These are phyloP conservation scores for Nebria ingens DNA, from an alignment of 1,140 invertebrate genomes.

Conservation along the genomic window DNA sequence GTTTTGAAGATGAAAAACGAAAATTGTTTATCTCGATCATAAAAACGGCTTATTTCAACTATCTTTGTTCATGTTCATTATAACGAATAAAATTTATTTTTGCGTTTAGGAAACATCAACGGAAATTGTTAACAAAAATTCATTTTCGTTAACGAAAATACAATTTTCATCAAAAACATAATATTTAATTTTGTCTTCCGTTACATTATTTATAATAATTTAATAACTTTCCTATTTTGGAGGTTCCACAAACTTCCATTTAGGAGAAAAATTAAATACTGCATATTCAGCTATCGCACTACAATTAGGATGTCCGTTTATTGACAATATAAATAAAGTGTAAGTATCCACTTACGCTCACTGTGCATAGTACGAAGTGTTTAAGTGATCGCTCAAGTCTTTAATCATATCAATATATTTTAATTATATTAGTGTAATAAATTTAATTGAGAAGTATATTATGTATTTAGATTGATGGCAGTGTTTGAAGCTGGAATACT, in stretches of 20 bases:
- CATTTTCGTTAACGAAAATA: too few relatives aligned
- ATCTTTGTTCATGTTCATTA: too few relatives aligned
- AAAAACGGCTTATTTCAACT: too few relatives aligned
- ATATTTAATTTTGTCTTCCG: background rate
- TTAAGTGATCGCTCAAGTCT: background rate
- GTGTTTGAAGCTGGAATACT: slow-evolving; percentile 60
- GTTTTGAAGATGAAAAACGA: too few relatives aligned
- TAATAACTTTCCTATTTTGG: slow-evolving; percentile 22
- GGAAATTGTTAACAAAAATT: too few relatives aligned
- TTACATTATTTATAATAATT: slow-evolving; percentile 11
- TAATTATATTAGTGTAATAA: background rate
- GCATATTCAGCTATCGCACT: slow-evolving; percentile 61
- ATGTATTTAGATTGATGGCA: slow-evolving; percentile 47
- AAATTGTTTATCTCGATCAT: too few relatives aligned
- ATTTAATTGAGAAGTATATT: background rate
- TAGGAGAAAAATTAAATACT: slow-evolving; percentile 61
- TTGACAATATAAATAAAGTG: slow-evolving; percentile 57
- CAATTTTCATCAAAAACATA: too few relatives aligned
- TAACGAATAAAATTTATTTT: too few relatives aligned
- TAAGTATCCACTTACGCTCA: too few relatives aligned
- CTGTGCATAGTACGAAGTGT: too few relatives aligned
- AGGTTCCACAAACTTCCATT: slow-evolving; percentile 56
- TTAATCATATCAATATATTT: background rate
- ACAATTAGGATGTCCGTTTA: slow-evolving; percentile 58
- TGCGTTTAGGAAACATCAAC: too few relatives aligned